Base-by-base conservation (phyloP, 2,113 vertebrate genomes). In the Lonchura striata region DNA sequence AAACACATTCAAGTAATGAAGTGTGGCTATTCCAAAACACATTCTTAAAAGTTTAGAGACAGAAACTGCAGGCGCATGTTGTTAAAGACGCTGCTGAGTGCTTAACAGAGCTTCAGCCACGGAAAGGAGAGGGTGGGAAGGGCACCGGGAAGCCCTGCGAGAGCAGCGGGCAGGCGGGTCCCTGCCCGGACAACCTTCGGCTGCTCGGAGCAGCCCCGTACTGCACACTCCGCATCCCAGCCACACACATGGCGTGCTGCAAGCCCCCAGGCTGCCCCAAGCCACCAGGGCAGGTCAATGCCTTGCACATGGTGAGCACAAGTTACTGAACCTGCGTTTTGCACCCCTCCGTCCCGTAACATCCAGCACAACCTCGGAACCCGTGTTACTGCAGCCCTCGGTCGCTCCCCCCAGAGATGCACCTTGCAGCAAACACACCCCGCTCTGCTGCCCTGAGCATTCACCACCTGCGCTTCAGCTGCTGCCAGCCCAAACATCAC, bases 221-320 rank as follows among this genome's bases (percentile, higher is more conserved):
- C 64, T 5, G 71, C 78, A 10, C 11, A 4, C 25, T 31, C 39
- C 10, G 2, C n/a, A 18, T 2, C 57, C 39, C 44, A 6, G 30
- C 0, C 4, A 14, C 1, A 11, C 52, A 15, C 30, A 7, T 3
- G 20, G 10, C n/a, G 8, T 17, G 50, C n/a, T 71, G 50, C 25
- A 33, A 49, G 57, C 22, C n/a, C 20, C n/a, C 33, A 13, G 70
- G 9, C 24, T 6, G 50, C 18, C 64, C 61, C n/a, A 21, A 15
- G 42, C 49, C 12, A 57, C 42, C 44, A 15, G 65, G 19, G 7
- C 59, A 11, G 35, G 39, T 18, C 23, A 24, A 37, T 5, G 1
- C 8, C 37, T 47, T 3, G 8, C 0, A 42, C 9, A 0, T 0
- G 16, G 41, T 1, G 35, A 66, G 30, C 4, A 7, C 28, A 5